Conservation (phyloP, 2,888 invertebrate genomes). For the Epinotia nisella region DNA sequence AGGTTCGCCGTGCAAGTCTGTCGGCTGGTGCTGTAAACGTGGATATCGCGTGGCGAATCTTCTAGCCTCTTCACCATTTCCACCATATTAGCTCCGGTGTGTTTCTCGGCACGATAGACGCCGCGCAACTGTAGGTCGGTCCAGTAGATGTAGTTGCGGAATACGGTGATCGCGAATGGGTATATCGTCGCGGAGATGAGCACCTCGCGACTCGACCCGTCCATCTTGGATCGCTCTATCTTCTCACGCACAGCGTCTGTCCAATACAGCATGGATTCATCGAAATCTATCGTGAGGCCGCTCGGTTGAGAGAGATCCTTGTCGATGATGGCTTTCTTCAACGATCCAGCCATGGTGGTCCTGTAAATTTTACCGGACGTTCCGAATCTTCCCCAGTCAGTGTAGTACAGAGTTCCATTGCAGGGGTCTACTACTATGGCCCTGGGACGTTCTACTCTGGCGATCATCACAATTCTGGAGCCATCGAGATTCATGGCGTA, state of each 20-base stretch:
- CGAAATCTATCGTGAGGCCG: conserved; percentile 97
- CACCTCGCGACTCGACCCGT: conserved; percentile 93
- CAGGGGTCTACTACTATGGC: conserved; percentile 99
- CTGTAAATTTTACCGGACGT: conserved; percentile 97
- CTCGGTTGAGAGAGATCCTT: conserved; percentile 97
- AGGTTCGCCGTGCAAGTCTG: conserved; percentile 93
- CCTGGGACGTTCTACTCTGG: conserved; percentile 95
- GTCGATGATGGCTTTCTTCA: conserved; percentile 94
- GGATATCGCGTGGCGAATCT: conserved; percentile 96
- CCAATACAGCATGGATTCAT: conserved; percentile 97
- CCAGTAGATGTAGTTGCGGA: conserved; percentile 97
- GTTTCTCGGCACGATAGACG: conserved; percentile 98
- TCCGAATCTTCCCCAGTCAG: conserved; percentile 97
- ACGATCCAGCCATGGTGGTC: conserved; percentile 98
- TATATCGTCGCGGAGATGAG: conserved; percentile 96
- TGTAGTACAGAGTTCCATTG: conserved; percentile 96
- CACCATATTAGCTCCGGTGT: conserved; percentile 97
- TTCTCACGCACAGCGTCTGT: conserved; percentile 98
- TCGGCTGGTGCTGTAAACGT: conserved; percentile 91
- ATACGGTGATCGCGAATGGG: conserved; percentile 97
- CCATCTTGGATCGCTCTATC: conserved; percentile 95
- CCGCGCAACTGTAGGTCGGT: conserved; percentile 96
- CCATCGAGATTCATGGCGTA: conserved; percentile 97
- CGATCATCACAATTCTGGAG: conserved; percentile 94
- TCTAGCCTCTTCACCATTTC: conserved; percentile 97